phyloP scores from a whole-genome alignment of 2,888 invertebrate species.

The Brachycybe producta region DNA sequence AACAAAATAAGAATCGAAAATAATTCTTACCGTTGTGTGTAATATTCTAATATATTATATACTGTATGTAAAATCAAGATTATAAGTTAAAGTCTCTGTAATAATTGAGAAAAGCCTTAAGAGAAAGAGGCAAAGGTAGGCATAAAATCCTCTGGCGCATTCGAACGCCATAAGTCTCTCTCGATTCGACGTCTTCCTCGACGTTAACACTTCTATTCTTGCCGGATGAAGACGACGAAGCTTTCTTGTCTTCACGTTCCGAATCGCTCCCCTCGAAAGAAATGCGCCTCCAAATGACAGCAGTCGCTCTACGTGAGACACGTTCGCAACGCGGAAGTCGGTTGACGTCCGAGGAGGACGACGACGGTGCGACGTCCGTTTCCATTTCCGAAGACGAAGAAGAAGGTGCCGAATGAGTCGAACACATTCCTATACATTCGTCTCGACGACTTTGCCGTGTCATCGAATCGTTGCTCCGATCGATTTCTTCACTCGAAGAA shows the following conservation, averaged over 20 bases:
- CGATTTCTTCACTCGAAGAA: not conserved
- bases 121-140: constrained; percentile 14
- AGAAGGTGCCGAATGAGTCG: not conserved
- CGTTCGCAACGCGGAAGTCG: not conserved
- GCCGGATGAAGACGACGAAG: not conserved
- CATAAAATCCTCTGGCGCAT: constrained; percentile 2
- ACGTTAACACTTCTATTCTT: not conserved
- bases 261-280: constrained; percentile 2
- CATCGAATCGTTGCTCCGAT: not conserved
- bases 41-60: too few species aligned
- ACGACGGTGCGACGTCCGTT: not conserved
- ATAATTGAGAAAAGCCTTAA: constrained; percentile 13
- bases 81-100: not conserved
- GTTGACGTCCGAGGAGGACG: not conserved
- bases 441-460: not conserved
- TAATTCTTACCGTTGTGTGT: too few species aligned
- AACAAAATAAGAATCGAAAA: too few species aligned
- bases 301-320: not conserved
- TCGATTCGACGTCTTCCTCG: constrained; percentile 4
- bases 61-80: not conserved
- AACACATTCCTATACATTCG: not conserved
- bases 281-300: constrained; percentile 2
- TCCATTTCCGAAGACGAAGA: constrained; percentile 2
- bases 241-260: not conserved
- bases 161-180: not conserved